A percentile compares a stretch with the other conserved stretches of the same genome.
Conservation (phyloP, 2,888 invertebrate genomes). For the Heliconius ethilla region DNA sequence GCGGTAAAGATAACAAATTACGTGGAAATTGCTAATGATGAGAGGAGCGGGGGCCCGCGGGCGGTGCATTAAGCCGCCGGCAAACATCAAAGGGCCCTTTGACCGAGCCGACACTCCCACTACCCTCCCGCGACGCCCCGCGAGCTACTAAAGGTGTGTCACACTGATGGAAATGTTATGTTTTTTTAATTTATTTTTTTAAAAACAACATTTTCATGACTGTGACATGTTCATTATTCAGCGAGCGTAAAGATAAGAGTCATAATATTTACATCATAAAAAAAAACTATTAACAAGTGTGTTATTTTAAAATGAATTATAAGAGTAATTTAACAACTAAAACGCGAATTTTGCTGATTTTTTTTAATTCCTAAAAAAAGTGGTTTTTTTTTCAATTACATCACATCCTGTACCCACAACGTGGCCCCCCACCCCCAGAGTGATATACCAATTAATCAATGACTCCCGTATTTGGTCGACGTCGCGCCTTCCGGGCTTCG, state of each 20-base stretch:
- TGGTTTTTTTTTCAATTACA: background rate
- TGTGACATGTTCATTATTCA: background rate
- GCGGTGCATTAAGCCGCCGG: constrained; percentile 82
- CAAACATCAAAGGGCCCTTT: constrained; percentile 82
- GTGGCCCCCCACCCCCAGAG: constrained; percentile 42
- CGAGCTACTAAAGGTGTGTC: constrained; percentile 46
- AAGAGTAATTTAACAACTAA: too few species aligned
- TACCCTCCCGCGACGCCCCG: constrained; percentile 40
- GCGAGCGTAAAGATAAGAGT: background rate
- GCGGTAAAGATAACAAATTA: constrained; percentile 81
- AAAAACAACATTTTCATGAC: background rate
- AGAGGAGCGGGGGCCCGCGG: constrained; percentile 75
- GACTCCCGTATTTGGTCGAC: constrained; percentile 59
- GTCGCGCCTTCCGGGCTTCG: constrained; percentile 50
- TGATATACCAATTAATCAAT: constrained; percentile 73
- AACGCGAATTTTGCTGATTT: too few species aligned
- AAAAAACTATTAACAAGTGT: background rate
- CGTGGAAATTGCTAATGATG: constrained; percentile 82
- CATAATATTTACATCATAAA: background rate
- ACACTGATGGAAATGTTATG: constrained; percentile 35
- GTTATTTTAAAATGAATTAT: too few species aligned
- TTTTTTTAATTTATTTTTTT: constrained; percentile 23
- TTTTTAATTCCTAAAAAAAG: background rate
- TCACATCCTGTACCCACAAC: background rate
- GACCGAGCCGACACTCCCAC: constrained; percentile 73